Base-by-base conservation (phyloP, 2,797 vertebrate species). In the Phyllotis vaccarum region DNA sequence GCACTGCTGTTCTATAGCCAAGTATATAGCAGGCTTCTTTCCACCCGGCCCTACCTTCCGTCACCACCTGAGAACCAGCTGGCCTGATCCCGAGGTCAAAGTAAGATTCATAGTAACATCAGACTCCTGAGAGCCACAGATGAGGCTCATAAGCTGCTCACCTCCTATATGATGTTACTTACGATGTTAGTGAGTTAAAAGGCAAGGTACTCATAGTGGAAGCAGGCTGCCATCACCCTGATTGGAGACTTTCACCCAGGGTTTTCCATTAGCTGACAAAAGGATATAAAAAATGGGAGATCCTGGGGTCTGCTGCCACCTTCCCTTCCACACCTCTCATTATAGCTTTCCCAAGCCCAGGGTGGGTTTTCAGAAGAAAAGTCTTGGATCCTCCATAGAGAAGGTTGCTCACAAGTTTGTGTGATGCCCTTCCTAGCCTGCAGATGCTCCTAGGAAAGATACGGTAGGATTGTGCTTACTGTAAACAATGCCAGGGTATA, bases 401-500 rank as follows among this genome's bases (percentile, higher is more conserved):
- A 49, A 4, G 2, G 17, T 9, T 0, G 11, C 10, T n/a, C 29
- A 46, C 5, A n/a, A 12, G 5, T 16, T 17, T 19, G 21, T n/a
- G 14, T 5, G 58, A 12, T 6, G 21, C 6, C 29, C 54, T 6
- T 1, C 58, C 1, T 52, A 34, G n/a, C 22, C 56, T 46, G 24
- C 2, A 68, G 54, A 13, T 22, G 29, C 40, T 24, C 21, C 43
- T 34, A 5, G 74, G 75, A 34, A 7, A 5, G 0, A 5, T 12
- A 29, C 70, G 21, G 27, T 24, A 34, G 0, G 17, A 17, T 58
- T 3, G 0, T 24, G n/a, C 8, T 17, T 52, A 46, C 52, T 66
- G 5, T 34, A 27, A 16, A n/a, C 14, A 3, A 17, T 0, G 2
- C 43, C 46, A 5, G 0, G 31, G 16, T 3, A 34, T n/a, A 43